Percentiles rank a stretch among this genome's conserved stretches.
phyloP scores from a whole-genome alignment of 2,888 invertebrate genomes.

The Shargacucullia verbasci region DNA sequence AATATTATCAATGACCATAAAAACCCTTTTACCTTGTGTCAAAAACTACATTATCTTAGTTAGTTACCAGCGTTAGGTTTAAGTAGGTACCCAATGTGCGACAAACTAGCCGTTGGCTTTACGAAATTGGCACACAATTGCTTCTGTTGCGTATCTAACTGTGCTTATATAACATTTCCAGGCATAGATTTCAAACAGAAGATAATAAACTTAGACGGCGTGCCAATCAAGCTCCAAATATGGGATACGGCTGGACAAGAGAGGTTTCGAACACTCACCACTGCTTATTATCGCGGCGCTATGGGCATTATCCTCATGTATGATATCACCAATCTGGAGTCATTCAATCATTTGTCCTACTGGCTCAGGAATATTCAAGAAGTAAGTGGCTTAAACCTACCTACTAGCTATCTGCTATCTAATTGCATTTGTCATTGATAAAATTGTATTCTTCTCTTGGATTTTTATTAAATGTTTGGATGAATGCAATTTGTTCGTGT shows the following conservation, averaged over 20 bases:
- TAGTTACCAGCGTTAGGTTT: too few species aligned
- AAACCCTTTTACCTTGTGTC: too few species aligned
- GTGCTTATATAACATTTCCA: slow-evolving; percentile 71
- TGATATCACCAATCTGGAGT: slow-evolving; percentile 96
- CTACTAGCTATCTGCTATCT: too few species aligned
- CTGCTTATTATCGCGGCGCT: slow-evolving; percentile 96
- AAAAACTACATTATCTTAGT: too few species aligned
- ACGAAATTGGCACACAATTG: slow-evolving; percentile 25
- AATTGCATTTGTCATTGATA: background rate
- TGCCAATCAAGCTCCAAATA: slow-evolving; percentile 95
- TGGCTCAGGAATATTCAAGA: slow-evolving; percentile 97
- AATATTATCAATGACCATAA: too few species aligned
- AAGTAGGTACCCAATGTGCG: too few species aligned
- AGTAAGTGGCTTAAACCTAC: slow-evolving; percentile 83
- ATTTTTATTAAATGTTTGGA: slow-evolving; percentile 6
- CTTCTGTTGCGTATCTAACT: slow-evolving; percentile 17
- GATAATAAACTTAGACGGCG: slow-evolving; percentile 95
- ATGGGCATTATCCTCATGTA: slow-evolving; percentile 98
- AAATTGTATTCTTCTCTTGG: background rate
- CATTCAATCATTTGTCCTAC: slow-evolving; percentile 96
- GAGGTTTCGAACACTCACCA: slow-evolving; percentile 94
- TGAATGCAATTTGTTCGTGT: slow-evolving; percentile 13
- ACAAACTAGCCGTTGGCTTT: background rate
- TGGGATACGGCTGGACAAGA: slow-evolving; percentile 97
- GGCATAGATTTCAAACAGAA: slow-evolving; percentile 97